A percentile compares a stretch with the other conserved stretches of the same genome.
Evolutionary conservation across 2,888 invertebrate species (phyloP).

Genomic region (Dascillus cervinus): DNA sequence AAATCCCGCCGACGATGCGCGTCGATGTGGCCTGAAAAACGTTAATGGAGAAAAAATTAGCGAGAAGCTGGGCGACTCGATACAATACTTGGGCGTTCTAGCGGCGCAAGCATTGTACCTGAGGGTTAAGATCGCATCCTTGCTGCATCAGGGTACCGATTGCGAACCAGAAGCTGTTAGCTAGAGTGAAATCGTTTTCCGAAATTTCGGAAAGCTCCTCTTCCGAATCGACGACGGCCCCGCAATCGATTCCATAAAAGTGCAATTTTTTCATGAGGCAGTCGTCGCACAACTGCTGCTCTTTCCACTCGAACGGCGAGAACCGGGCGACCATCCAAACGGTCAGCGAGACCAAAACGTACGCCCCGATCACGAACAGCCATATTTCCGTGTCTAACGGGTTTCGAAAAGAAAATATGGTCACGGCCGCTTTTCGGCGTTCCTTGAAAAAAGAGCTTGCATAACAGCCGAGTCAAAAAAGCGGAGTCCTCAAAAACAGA

Average conservation of each 20-base stretch:
- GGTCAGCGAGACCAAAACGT: conserved; percentile 68
- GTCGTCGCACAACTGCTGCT: conserved; percentile 50
- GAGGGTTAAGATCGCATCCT: conserved; percentile 86
- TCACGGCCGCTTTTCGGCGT: no score
- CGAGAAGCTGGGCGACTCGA: background rate
- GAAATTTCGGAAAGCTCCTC: conserved; percentile 30
- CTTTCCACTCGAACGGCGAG: conserved; percentile 76
- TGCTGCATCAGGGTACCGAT: conserved; percentile 93
- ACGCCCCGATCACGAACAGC: conserved; percentile 71
- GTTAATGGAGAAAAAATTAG: no score
- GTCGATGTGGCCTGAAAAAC: conserved; percentile 79
- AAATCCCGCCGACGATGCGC: conserved; percentile 90
- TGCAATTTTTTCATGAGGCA: conserved; percentile 37
- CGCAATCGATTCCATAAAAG: conserved; percentile 33
- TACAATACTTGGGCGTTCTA: background rate
- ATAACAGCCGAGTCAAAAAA: no score
- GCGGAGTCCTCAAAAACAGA: no score
- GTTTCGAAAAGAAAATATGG: conserved; percentile 79
- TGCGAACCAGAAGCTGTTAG: conserved; percentile 94
- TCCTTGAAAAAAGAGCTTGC: conserved; percentile 1
- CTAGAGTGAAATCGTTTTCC: conserved; percentile 76
- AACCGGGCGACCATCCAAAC: conserved; percentile 82
- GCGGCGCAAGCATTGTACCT: conserved; percentile 50
- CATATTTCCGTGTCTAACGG: conserved; percentile 81
- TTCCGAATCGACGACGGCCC: conserved; percentile 10